phyloP scores from a whole-genome alignment of 2,113 vertebrate species.

The Ancistrus triradiatus region DNA sequence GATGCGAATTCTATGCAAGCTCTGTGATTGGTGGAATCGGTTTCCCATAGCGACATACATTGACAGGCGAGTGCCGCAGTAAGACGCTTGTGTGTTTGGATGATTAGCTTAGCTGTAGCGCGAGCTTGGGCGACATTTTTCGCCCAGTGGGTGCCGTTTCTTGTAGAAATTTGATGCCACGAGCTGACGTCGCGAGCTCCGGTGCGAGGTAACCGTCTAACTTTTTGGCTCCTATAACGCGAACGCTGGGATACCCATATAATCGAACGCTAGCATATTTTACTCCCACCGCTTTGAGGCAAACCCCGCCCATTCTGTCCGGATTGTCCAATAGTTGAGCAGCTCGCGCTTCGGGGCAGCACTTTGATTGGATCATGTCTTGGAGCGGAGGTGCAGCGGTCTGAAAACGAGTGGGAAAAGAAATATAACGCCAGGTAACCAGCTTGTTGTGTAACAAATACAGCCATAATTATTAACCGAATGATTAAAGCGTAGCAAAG shows the following conservation, averaged over 20 bases:
- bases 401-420: not conserved
- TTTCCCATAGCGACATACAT: slow-evolving; percentile 43
- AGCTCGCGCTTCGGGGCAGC: not conserved
- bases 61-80: slow-evolving; percentile 31
- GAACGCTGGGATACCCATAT: not conserved
- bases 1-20: not conserved
- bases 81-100: not conserved
- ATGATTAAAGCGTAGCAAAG: too few species aligned
- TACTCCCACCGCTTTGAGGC: not conserved
- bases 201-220: slow-evolving; percentile 4
- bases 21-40: slow-evolving; percentile 21
- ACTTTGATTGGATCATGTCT: not conserved
- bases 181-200: not conserved
- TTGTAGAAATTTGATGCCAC: not conserved
- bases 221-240: too few species aligned
- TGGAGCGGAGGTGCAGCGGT: not conserved
- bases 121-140: not conserved
- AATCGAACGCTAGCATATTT: not conserved
- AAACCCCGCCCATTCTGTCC: not conserved
- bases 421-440: slow-evolving; percentile 17
- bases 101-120: slow-evolving; percentile 12
- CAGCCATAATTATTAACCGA: too few species aligned
- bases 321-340: not conserved
- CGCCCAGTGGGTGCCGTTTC: not conserved
- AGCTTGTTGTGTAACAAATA: too few species aligned